phyloP scores from a whole-genome alignment of 2,797 vertebrate genomes.

The Spinibarbus caldwelli region DNA sequence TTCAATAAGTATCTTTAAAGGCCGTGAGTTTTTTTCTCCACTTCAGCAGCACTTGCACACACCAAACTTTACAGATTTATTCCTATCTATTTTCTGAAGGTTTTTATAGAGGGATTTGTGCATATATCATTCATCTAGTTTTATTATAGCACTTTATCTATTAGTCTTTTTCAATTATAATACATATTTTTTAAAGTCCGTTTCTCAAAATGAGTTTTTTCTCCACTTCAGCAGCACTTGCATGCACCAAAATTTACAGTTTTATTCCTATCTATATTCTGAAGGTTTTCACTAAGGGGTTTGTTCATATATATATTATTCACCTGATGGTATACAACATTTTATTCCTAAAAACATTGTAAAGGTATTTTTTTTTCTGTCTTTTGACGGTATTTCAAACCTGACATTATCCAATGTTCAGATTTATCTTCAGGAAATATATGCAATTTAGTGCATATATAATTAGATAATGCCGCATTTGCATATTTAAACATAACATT shows the following conservation, averaged over 20 bases:
- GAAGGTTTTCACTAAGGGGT: too few relatives aligned
- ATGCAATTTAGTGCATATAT: background rate
- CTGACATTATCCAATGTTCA: background rate
- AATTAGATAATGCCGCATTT: background rate
- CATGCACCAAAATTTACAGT: background rate
- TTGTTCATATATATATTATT: background rate
- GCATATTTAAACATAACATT: background rate
- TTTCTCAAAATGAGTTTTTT: background rate
- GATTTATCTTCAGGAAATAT: background rate
- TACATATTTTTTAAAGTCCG: background rate
- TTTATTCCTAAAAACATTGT: background rate
- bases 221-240: background rate
- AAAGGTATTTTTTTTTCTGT: too few relatives aligned
- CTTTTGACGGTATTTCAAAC: background rate
- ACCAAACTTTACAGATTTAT: too few relatives aligned
- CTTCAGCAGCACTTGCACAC: background rate
- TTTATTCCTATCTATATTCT: background rate
- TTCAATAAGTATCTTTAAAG: background rate
- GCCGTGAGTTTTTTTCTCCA: background rate
- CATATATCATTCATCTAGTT: too few relatives aligned
- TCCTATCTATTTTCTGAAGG: too few relatives aligned
- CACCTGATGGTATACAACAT: too few relatives aligned
- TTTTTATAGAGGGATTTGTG: too few relatives aligned
- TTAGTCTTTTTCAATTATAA: background rate
- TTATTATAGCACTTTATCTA: background rate